Conservation (phyloP, 2,797 vertebrate species). For the Alosa sapidissima region DNA sequence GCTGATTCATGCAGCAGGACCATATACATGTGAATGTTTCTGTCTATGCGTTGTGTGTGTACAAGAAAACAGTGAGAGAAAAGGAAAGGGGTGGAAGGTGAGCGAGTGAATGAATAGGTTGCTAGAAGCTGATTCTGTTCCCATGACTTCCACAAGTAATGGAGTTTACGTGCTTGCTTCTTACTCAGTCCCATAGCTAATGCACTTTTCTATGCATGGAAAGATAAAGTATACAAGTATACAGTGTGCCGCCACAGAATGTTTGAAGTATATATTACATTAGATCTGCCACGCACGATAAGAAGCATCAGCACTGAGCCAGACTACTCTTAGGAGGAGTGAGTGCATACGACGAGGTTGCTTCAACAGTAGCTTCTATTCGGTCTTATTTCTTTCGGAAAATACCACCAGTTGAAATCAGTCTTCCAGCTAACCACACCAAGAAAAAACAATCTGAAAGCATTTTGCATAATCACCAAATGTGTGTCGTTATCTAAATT, state of each 20-base stretch:
- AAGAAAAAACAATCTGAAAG: no score
- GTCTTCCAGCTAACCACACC: no score
- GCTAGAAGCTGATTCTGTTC: slow-evolving; percentile 17
- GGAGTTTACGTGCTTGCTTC: slow-evolving; percentile 10
- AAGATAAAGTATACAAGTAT: neutral
- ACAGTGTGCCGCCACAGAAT: neutral
- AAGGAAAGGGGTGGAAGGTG: neutral
- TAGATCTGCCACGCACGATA: neutral
- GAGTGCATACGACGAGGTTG: neutral
- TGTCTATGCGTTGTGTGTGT: neutral
- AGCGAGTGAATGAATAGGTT: neutral
- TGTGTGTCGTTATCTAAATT: neutral
- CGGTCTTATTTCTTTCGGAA: neutral
- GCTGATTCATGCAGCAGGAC: neutral
- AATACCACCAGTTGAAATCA: neutral
- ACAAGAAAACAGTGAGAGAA: neutral
- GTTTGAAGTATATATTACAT: neutral
- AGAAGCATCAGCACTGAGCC: neutral
- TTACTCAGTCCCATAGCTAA: slow-evolving; percentile 6
- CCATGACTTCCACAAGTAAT: slow-evolving; percentile 12
- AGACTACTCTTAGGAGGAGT: neutral
- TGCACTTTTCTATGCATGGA: neutral
- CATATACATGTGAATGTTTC: no score
- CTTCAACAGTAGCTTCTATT: neutral
- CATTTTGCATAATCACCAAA: neutral